Evolutionary conservation across 2,888 invertebrate genomes (phyloP).

Genomic region (Acrobasis suavella): DNA sequence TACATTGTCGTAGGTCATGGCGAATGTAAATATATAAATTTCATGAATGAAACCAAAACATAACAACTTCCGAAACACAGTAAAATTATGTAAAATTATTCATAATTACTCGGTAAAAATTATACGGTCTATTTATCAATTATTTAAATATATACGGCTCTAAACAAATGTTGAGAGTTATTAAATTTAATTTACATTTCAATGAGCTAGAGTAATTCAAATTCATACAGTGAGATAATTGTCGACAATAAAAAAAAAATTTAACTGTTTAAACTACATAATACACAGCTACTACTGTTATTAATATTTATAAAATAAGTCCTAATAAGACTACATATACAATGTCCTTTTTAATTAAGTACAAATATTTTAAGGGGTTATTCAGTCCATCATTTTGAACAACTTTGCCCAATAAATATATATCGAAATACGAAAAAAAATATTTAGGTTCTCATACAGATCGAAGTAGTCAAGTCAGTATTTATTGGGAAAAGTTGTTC

Average conservation of each 20-base stretch:
- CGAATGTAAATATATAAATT: neutral
- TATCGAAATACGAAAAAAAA: too few species aligned
- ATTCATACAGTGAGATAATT: constrained; percentile 10
- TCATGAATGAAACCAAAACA: neutral
- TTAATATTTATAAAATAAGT: neutral
- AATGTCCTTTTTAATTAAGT: too few species aligned
- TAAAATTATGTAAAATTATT: constrained; percentile 58
- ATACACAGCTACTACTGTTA: neutral
- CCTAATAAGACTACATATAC: too few species aligned
- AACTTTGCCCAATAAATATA: too few species aligned
- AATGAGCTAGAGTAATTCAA: constrained; percentile 16
- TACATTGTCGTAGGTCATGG: constrained; percentile 1
- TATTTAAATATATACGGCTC: constrained; percentile 37
- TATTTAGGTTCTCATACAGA: too few species aligned
- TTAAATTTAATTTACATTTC: constrained; percentile 19
- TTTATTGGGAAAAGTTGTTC: too few species aligned
- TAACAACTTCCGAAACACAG: constrained; percentile 21
- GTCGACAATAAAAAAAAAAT: constrained; percentile 6
- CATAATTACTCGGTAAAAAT: constrained; percentile 56
- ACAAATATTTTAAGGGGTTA: too few species aligned
- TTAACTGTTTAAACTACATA: neutral
- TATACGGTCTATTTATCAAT: constrained; percentile 56
- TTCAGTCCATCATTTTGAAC: too few species aligned
- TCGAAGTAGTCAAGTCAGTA: too few species aligned
- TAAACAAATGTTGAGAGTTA: constrained; percentile 22